Base-by-base conservation (phyloP, 2,797 vertebrate genomes). In the Oceanodroma leucorhoa region DNA sequence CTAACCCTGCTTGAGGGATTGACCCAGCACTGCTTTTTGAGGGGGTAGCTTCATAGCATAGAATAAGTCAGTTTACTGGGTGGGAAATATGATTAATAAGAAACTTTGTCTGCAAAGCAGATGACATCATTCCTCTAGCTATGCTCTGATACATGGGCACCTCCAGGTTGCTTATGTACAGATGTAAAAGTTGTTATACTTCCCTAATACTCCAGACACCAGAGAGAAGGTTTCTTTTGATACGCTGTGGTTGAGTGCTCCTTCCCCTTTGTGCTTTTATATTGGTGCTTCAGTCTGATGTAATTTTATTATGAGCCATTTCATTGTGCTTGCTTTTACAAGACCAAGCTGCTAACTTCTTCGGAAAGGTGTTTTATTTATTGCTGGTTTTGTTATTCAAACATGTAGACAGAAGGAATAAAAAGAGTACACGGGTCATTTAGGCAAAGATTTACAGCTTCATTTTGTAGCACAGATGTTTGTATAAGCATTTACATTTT, bases 331-430 rank as follows among this genome's bases (percentile, higher is more conserved):
- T 71, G 36, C 15, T 82, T 94, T 87, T 84, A 77, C 53, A 87
- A 84, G 71, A 58, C 46, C 27, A 54, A 53, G 34, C 11, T 77
- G 27, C 30, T 82, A 53, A 79, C 34, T 83, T 34, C 66, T 82
- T 71, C 1, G 5, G 45, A 92, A 89, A 67, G 50, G 24, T 10
- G 10, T 72, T 69, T 86, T 65, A 90, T 82, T 93, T 95, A 34
- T 85, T 90, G 36, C 14, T 87, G 41, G n/a, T 38, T 84, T 82
- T 87, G 53, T 70, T 95, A 76, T 10, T 81, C 24, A 46, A 67
- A 77, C 20, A 10, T 15, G n/a, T 30, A 66, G 77, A 50, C 26
- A 58, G 60, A 86, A 38, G 24, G 32, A 89, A 34, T 77, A 64
- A 71, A 65, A 70, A 34, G 41, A 62, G 16, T 72, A 32, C 3